phyloP scores from a whole-genome alignment of 1,140 invertebrate genomes.

The Brachystomella parvula region DNA sequence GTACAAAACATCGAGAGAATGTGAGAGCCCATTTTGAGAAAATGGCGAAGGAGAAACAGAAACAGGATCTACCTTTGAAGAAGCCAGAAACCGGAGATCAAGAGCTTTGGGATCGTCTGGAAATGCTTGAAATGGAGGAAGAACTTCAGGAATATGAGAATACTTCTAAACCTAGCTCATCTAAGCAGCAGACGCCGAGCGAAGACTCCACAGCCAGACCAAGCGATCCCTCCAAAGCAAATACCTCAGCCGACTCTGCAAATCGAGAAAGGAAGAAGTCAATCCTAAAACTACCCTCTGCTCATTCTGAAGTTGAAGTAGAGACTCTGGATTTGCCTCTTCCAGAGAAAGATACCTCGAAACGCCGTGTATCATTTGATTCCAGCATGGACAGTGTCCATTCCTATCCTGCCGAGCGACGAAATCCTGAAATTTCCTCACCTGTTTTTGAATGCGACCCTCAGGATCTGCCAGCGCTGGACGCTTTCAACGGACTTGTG shows the following conservation, averaged over 20 bases:
- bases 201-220: too few relatives aligned
- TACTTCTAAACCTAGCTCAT: too few relatives aligned
- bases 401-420: not conserved
- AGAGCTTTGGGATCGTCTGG: slow-evolving; percentile 47
- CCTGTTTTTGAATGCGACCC: too few relatives aligned
- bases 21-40: slow-evolving; percentile 47
- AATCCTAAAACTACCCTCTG: too few relatives aligned
- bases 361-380: not conserved
- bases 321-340: too few relatives aligned
- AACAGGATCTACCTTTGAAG: slow-evolving; percentile 40
- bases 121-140: slow-evolving; percentile 51
- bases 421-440: not conserved
- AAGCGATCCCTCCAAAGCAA: too few relatives aligned
- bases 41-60: slow-evolving; percentile 41
- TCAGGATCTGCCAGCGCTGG: not conserved
- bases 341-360: not conserved
- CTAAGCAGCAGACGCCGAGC: too few relatives aligned
- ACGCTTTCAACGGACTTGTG: not conserved
- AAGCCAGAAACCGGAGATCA: slow-evolving; percentile 43
- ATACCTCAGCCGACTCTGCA: too few relatives aligned
- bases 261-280: not conserved
- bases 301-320: not conserved
- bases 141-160: slow-evolving; percentile 47
- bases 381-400: not conserved
- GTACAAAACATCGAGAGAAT: slow-evolving; percentile 47